Percentiles rank a stretch among this genome's conserved stretches.
Conservation (phyloP, 2,888 invertebrate genomes). For the Halocaridina rubra region DNA sequence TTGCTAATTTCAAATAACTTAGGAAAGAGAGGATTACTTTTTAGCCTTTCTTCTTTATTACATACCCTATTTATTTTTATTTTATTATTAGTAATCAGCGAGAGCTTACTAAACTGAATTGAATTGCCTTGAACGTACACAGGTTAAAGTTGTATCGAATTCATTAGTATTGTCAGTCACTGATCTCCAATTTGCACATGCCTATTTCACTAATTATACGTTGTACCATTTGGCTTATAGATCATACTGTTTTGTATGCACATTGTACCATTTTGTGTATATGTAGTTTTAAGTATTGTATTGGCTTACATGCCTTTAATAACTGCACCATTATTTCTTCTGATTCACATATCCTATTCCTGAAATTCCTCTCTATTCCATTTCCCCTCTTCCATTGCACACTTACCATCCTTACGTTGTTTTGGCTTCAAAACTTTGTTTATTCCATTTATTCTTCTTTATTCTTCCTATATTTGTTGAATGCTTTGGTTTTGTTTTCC, state of each 20-base stretch:
- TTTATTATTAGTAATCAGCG: too few species aligned
- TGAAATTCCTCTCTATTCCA: background rate
- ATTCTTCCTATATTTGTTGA: too few species aligned
- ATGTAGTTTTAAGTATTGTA: background rate
- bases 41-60: too few species aligned
- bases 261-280: background rate
- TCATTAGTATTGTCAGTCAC: background rate
- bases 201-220: too few species aligned
- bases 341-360: background rate
- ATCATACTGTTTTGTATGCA: background rate
- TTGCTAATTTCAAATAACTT: too few species aligned
- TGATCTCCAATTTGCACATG: background rate
- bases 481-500: background rate
- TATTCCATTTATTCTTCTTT: background rate
- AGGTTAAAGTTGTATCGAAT: background rate
- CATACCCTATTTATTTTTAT: too few species aligned
- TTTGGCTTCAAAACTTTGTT: background rate
- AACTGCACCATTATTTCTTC: background rate
- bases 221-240: background rate
- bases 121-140: background rate
- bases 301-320: background rate
- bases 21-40: too few species aligned
- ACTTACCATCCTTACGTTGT: background rate
- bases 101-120: too few species aligned
- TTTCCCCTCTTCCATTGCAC: background rate